phyloP scores from a whole-genome alignment of 2,113 vertebrate genomes.

The Rhadina sibilatrix region DNA sequence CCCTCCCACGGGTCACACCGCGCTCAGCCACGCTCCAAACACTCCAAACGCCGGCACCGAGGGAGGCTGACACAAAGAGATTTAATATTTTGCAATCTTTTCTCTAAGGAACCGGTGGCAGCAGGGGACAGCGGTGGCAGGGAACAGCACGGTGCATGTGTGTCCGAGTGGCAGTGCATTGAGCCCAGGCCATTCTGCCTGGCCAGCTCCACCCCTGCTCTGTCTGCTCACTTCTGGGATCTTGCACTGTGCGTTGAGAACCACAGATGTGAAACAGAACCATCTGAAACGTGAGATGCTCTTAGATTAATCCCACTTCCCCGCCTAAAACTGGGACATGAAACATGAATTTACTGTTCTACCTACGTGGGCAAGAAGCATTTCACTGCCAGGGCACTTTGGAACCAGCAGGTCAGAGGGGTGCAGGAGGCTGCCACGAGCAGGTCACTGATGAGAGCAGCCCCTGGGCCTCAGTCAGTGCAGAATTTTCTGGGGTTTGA shows the following conservation, averaged over 20 bases:
- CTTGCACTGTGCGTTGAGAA: too few relatives aligned
- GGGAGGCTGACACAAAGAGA: not conserved
- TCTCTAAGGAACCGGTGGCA: not conserved
- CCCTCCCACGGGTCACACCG: not conserved
- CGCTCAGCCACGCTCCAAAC: fast-evolving
- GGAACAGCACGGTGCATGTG: fast-evolving
- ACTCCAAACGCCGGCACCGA: fast-evolving
- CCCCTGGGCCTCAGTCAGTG: not conserved
- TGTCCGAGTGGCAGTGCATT: fast-evolving
- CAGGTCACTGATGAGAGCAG: not conserved
- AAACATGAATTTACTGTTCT: not conserved
- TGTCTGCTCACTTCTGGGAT: fast-evolving
- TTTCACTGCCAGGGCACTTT: not conserved
- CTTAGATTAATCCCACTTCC: not conserved
- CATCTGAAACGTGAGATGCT: not conserved
- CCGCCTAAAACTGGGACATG: not conserved
- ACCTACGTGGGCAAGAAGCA: fast-evolving
- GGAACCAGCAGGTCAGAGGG: not conserved
- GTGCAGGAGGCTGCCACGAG: not conserved
- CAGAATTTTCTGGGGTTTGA: not conserved
- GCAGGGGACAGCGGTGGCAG: not conserved
- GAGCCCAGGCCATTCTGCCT: not conserved
- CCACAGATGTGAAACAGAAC: not conserved
- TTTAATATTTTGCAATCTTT: not conserved
- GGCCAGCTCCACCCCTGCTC: fast-evolving